Percentiles rank a stretch among this genome's conserved stretches.
Conservation (phyloP, 2,113 vertebrate species). For the Motacilla tschutschensis region DNA sequence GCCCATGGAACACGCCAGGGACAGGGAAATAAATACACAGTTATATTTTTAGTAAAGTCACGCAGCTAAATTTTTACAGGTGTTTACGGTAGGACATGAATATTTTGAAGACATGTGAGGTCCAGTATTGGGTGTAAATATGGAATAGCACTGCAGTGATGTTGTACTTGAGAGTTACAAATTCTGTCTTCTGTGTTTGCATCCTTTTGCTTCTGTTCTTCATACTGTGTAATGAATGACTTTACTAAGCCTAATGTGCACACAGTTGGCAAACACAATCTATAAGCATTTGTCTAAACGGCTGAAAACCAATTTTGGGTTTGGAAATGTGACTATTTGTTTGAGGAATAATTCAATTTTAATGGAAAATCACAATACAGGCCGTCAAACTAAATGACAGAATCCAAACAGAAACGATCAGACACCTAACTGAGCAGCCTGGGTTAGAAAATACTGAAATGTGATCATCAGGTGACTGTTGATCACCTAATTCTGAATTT, state of each 20-base stretch:
- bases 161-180: not conserved
- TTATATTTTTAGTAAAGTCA: not conserved
- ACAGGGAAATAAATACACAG: not conserved
- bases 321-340: not conserved
- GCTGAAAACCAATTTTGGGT: not conserved
- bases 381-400: not conserved
- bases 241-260: constrained; percentile 2
- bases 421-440: not conserved
- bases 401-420: not conserved
- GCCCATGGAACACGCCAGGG: not conserved
- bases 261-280: not conserved
- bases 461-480: not conserved
- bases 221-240: not conserved
- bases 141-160: not conserved
- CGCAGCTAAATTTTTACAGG: not conserved
- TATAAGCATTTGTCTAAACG: constrained; percentile 1
- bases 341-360: not conserved
- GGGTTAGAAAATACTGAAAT: not conserved
- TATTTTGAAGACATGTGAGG: not conserved
- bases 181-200: not conserved
- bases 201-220: not conserved
- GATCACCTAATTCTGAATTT: not conserved
- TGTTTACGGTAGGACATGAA: not conserved
- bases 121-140: not conserved
- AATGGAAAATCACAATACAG: not conserved